phyloP scores from a whole-genome alignment of 2,113 vertebrate genomes.

The Microtus pennsylvanicus region DNA sequence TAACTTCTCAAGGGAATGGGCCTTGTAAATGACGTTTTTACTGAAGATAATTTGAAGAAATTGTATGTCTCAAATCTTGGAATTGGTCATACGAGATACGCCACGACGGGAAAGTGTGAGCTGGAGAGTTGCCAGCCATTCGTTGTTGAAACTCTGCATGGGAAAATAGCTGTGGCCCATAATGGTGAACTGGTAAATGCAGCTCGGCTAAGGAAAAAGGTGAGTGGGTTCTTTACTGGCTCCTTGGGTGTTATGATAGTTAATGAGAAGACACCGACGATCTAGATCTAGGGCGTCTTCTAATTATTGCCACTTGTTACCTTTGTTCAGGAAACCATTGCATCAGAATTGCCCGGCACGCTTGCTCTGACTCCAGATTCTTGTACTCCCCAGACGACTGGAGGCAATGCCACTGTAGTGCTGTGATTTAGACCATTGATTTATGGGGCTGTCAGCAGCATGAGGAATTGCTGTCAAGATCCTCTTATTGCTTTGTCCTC shows the following conservation, averaged over 20 bases:
- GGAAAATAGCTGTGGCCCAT: constrained; percentile 97
- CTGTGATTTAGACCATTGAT: too few species aligned
- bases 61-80: constrained; percentile 95
- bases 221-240: constrained; percentile 41
- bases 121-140: constrained; percentile 99
- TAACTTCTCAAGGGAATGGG: constrained; percentile 94
- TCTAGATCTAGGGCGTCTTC: neutral
- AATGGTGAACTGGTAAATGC: constrained; percentile 98
- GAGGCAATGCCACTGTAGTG: neutral
- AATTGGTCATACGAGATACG: constrained; percentile 98
- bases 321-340: neutral
- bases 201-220: constrained; percentile 92
- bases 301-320: neutral
- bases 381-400: neutral
- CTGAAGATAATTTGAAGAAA: constrained; percentile 94
- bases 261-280: neutral
- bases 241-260: neutral
- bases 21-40: constrained; percentile 94
- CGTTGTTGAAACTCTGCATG: constrained; percentile 98
- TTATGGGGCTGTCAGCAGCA: too few species aligned
- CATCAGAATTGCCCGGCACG: neutral
- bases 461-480: too few species aligned
- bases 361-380: constrained; percentile 9
- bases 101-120: constrained; percentile 96
- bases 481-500: too few species aligned